A percentile compares a stretch with the other conserved stretches of the same genome.
Conservation (phyloP, 2,888 invertebrate genomes). For the Tiphia femorata region DNA sequence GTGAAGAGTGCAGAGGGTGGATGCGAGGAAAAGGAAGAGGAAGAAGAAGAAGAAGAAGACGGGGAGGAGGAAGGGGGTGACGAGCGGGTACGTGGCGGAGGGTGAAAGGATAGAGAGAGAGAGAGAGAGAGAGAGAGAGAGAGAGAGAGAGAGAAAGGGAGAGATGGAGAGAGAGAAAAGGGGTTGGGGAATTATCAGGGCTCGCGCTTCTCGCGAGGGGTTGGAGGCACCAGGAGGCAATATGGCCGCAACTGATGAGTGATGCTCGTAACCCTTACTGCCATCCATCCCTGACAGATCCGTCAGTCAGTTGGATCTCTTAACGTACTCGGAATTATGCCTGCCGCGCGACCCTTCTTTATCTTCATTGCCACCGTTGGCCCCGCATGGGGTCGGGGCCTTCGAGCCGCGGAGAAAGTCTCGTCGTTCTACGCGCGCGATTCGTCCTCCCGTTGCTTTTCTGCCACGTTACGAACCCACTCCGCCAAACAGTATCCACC, state of each 20-base stretch:
- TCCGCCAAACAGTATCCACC: too few relatives aligned
- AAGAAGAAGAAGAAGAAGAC: constrained; percentile 17
- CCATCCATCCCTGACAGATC: constrained; percentile 54
- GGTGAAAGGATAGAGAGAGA: constrained; percentile 13
- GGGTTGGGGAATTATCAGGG: constrained; percentile 65
- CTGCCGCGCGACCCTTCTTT: constrained; percentile 51
- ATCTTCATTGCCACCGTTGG: constrained; percentile 45
- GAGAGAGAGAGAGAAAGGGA: constrained; percentile 25
- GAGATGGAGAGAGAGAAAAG: constrained; percentile 19
- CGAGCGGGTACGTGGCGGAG: constrained; percentile 19
- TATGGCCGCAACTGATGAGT: constrained; percentile 68
- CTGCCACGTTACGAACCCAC: too few relatives aligned
- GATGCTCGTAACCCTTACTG: constrained; percentile 67
- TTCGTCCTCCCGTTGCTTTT: too few relatives aligned
- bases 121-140: constrained; percentile 27
- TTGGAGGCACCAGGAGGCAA: constrained; percentile 56
- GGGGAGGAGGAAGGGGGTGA: constrained; percentile 27
- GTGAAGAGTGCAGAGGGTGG: constrained; percentile 21
- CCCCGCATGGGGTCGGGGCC: constrained; percentile 15
- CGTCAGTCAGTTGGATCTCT: constrained; percentile 52
- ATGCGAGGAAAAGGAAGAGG: constrained; percentile 28
- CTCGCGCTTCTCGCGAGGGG: constrained; percentile 54
- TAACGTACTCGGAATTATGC: constrained; percentile 55
- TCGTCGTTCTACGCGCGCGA: constrained; percentile 25
- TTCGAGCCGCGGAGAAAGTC: constrained; percentile 12